Base-by-base conservation (phyloP, 2,797 vertebrate genomes). In the Austrolebias charrua region DNA sequence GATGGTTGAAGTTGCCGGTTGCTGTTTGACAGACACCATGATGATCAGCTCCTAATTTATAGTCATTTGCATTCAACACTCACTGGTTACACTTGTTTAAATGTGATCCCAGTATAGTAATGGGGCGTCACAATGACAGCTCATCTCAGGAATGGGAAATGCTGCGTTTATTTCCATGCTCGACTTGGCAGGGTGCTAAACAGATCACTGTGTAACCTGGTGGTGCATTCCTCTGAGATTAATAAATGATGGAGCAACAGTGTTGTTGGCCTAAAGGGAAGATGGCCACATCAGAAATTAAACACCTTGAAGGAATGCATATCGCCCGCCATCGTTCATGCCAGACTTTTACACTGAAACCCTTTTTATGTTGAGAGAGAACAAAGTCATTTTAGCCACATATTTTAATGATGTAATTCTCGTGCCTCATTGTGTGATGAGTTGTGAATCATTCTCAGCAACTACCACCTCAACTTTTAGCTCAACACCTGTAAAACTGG, bases 161-260 rank as follows among this genome's bases (percentile, higher is more conserved):
- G 35, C 45, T 60, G 49, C 11, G 33, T 13, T 63, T 33, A 28
- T 61, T 73, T 79, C 38, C 57, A 62, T 44, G 28, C 73, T 63
- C 79, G 42, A 63, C 61, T 65, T 64, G 47, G 72, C 59, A 51
- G 16, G 54, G 35, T 51, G 61, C 46, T 49, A 60, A 69, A 3
- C 33, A 33, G 58, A 71, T 63, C 8, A 31, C 42, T 58, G 45
- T 67, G 57, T 11, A 4, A 49, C 38, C 7, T 12, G 58, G 33
- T 53, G 75, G 68, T 66, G 42, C 76, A 80, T 81, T 85, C 76
- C 71, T 84, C 45, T 56, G 28, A 53, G 75, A 78, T 91, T 86
- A 90, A 89, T 90, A 50, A 90, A 73, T 90, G 55, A 82, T 75
- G 45, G 76, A 73, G 54, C 56, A n/a, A n/a, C n/a, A n/a, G 54